Conservation (phyloP, 2,113 vertebrate genomes). For the Crotalus helleri region DNA sequence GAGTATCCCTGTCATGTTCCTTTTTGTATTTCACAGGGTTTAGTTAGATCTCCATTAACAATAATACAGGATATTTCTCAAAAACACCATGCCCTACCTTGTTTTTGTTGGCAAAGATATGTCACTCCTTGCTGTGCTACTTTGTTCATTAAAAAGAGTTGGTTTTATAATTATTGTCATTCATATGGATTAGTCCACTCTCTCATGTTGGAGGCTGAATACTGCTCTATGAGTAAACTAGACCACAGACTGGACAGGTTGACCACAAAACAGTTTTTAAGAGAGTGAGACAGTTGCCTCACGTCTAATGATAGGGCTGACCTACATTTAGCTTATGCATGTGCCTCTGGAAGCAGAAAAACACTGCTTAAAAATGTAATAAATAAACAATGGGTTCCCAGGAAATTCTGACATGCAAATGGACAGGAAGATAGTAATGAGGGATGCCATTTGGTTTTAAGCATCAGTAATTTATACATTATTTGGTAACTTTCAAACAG, state of each 20-base stretch:
- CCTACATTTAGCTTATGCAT: not conserved
- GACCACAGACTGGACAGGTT: not conserved
- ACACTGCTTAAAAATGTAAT: not conserved
- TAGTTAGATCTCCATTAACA: not conserved
- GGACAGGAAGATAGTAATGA: not conserved
- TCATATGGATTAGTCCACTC: not conserved
- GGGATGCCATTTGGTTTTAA: not conserved
- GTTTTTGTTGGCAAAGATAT: not conserved
- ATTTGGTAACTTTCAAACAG: accelerated
- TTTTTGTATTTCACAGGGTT: not conserved
- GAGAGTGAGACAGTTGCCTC: not conserved
- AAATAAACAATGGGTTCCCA: not conserved
- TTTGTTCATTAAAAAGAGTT: not conserved
- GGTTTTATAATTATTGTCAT: not conserved
- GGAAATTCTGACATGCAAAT: accelerated
- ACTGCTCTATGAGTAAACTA: not conserved
- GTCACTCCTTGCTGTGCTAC: not conserved
- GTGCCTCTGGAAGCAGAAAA: not conserved
- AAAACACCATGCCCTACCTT: not conserved
- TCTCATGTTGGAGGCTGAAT: not conserved
- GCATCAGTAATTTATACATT: not conserved
- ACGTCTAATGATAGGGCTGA: not conserved
- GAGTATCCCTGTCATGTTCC: not conserved
- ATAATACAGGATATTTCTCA: not conserved
- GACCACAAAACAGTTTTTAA: not conserved